Conservation (phyloP, 2,113 vertebrate species). For the Oreotragus oreotragus region DNA sequence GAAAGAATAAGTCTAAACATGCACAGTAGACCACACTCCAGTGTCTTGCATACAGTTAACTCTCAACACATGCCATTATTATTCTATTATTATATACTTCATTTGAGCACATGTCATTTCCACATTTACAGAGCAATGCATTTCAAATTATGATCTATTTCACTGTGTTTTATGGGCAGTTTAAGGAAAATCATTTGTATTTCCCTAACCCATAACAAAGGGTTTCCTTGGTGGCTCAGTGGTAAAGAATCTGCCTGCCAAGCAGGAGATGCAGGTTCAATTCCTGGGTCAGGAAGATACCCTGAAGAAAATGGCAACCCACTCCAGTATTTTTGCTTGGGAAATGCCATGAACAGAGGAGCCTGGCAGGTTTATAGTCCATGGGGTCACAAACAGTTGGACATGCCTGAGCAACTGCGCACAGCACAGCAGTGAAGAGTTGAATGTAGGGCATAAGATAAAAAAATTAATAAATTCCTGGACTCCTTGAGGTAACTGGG, state of each 20-base stretch:
- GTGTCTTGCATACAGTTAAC: background rate
- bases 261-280: background rate
- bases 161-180: background rate
- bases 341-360: background rate
- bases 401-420: background rate
- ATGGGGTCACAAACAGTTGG: background rate
- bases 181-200: conserved; percentile 34
- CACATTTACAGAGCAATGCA: background rate
- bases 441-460: background rate
- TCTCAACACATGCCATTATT: background rate
- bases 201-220: background rate
- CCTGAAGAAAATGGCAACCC: background rate
- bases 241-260: background rate
- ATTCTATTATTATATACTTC: background rate
- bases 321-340: background rate
- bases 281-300: background rate
- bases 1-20: rapidly evolving
- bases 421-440: background rate
- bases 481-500: background rate
- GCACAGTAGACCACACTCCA: background rate
- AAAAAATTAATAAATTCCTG: background rate
- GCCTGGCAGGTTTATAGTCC: background rate
- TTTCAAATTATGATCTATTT: conserved; percentile 32
- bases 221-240: background rate
- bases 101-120: background rate